These are phyloP conservation scores for Archaeoteleia sp. DNA, from an alignment of 2,888 invertebrate genomes.

Conservation along the genomic window DNA sequence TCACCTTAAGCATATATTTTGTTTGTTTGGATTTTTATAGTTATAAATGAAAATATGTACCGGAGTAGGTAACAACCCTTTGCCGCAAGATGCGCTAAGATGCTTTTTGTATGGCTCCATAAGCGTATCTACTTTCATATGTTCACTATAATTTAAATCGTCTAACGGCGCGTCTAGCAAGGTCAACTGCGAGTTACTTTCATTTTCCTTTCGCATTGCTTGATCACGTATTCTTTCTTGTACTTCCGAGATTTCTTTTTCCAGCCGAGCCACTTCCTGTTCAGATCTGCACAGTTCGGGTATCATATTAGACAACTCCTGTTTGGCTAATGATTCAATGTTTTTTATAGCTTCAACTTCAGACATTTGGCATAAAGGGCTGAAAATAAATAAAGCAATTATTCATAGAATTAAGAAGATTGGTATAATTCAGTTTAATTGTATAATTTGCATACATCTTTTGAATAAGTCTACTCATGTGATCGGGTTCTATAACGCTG, in stretches of 20 bases:
- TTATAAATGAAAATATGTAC: too few relatives aligned
- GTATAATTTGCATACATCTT: constrained; percentile 45
- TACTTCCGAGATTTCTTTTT: constrained; percentile 58
- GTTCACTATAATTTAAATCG: too few relatives aligned
- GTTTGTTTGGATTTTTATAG: too few relatives aligned
- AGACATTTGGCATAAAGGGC: constrained; percentile 59
- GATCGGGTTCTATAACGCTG: constrained; percentile 59
- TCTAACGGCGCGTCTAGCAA: too few relatives aligned
- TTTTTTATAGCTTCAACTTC: constrained; percentile 57
- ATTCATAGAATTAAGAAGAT: too few relatives aligned
- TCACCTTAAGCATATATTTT: too few relatives aligned
- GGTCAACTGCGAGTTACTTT: too few relatives aligned
- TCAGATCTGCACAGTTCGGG: constrained; percentile 71
- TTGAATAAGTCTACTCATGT: constrained; percentile 63
- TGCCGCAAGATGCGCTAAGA: too few relatives aligned
- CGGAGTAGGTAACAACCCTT: too few relatives aligned
- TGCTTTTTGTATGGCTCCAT: too few relatives aligned
- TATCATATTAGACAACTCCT: constrained; percentile 60
- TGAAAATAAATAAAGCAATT: constrained; percentile 49
- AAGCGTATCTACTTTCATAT: too few relatives aligned
- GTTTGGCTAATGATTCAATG: constrained; percentile 63
- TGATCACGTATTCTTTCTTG: constrained; percentile 3
- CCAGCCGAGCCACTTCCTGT: constrained; percentile 66
- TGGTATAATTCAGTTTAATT: constrained; percentile 8
- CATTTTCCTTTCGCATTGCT: too few relatives aligned